A percentile compares a stretch with the other conserved stretches of the same genome.
Conservation (phyloP, 2,888 invertebrate genomes). For the Hyles lineata region DNA sequence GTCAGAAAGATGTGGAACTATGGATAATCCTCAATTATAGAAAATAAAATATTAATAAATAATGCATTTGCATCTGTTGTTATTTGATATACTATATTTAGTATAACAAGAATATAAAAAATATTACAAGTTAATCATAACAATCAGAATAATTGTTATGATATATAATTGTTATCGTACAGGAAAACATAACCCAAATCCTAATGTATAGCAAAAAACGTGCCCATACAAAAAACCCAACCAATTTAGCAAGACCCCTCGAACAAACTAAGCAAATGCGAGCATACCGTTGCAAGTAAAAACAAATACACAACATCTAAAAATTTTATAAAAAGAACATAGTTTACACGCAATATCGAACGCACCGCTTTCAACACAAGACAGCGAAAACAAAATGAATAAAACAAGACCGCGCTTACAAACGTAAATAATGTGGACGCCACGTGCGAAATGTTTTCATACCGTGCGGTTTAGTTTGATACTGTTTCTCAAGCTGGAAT, state of each 20-base stretch:
- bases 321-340: constrained; percentile 12
- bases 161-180: too few species aligned
- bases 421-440: constrained; percentile 24
- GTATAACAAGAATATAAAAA: too few species aligned
- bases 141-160: too few species aligned
- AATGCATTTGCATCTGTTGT: too few species aligned
- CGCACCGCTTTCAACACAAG: constrained; percentile 9
- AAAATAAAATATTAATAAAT: too few species aligned
- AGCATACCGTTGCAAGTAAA: neutral
- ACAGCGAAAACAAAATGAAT: constrained; percentile 25
- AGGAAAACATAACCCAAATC: too few species aligned
- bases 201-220: too few species aligned
- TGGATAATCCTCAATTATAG: too few species aligned
- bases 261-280: neutral
- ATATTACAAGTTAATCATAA: too few species aligned
- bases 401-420: constrained; percentile 33
- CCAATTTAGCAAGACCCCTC: neutral
- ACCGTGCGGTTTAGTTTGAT: neutral
- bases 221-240: too few species aligned
- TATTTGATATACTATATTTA: too few species aligned
- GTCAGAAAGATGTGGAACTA: too few species aligned
- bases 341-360: neutral
- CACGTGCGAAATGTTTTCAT: constrained; percentile 11
- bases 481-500: neutral
- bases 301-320: neutral